Evolutionary conservation across 2,113 vertebrate genomes (phyloP), one percentile per base, ranked within the genome.

Genomic region (Anhinga anhinga): DNA sequence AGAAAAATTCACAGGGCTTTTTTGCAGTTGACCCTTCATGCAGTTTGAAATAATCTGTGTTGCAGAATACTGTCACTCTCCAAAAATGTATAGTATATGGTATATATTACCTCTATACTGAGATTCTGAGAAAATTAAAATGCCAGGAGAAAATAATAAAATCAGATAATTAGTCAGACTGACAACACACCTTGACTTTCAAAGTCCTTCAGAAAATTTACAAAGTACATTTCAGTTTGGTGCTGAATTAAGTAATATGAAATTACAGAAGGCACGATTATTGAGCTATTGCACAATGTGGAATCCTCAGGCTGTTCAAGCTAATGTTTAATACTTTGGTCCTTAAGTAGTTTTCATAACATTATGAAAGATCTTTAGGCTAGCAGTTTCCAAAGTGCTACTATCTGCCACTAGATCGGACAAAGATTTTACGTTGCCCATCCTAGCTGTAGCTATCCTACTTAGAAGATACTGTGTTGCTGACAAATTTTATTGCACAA

Each of bases 271-370:
- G 29, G 45, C 84, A 50, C 94, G 47, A 95, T 49, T 78, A 76
- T 21, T 73, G 49, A 90, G 18, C 89, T 92, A 11, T 63, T 45
- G 67, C 73, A 93, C 11, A 61, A 19, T 52, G 47, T 81, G 52
- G 91, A 88, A 74, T 67, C 38, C 38, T 44, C 13, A 3, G 27
- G 36, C 52, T 74, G 11, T 58, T 82, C 55, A 87, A n/a, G 45
- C 82, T 80, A 92, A 73, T 36, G 59, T 45, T 66, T 53, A 91
- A 80, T 87, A 86, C 59, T 72, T 59, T 47, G 80, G 23, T 50
- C 73, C 58, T 82, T 56, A 56, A 92, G 73, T 38, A 92, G 30
- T 91, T 90, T 80, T 82, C 84, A 38, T 89, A 90, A 94, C 56
- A 45, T 36, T 73, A 19, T 66, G 80, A 92, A 82, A 88, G 59